A percentile compares a stretch with the other conserved stretches of the same genome.
Evolutionary conservation across 2,113 vertebrate genomes (phyloP).

Genomic region (Amphiprion percula): DNA sequence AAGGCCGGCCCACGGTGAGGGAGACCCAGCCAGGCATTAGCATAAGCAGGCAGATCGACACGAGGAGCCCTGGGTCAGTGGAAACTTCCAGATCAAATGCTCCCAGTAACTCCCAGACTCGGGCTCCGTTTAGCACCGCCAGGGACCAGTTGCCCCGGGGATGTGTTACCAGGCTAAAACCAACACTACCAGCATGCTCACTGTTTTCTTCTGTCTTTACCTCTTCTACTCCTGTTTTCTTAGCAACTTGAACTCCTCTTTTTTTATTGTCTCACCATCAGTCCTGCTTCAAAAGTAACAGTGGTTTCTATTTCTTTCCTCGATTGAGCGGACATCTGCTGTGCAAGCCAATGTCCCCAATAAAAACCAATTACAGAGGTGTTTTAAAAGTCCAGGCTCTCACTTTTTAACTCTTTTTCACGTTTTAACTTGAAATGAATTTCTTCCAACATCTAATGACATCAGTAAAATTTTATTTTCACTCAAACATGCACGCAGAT

Average conservation of each 20-base stretch:
- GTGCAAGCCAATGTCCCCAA: background rate
- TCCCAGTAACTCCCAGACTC: constrained; percentile 38
- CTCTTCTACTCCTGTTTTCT: constrained; percentile 35
- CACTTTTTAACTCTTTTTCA: too few species aligned
- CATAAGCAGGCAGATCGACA: constrained; percentile 48
- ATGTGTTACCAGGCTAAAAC: constrained; percentile 48
- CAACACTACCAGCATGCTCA: constrained; percentile 34
- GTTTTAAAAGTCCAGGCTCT: too few species aligned
- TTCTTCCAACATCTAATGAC: too few species aligned
- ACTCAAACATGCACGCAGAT: constrained; percentile 14
- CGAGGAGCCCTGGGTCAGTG: constrained; percentile 52
- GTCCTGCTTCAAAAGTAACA: background rate
- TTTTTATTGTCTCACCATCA: constrained; percentile 47
- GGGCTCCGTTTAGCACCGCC: constrained; percentile 50
- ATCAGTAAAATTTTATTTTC: background rate
- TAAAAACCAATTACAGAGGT: background rate
- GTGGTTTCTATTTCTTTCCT: constrained; percentile 4
- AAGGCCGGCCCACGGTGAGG: constrained; percentile 53
- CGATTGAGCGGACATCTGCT: background rate
- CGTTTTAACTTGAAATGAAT: too few species aligned
- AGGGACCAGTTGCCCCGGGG: constrained; percentile 42
- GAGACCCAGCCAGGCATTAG: constrained; percentile 57
- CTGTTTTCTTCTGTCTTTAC: background rate
- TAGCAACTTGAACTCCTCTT: constrained; percentile 45
- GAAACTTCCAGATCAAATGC: constrained; percentile 71